Percentiles rank a stretch among this genome's conserved stretches.
phyloP scores from a whole-genome alignment of 2,113 vertebrate species.

The Microcebus jonahi region DNA sequence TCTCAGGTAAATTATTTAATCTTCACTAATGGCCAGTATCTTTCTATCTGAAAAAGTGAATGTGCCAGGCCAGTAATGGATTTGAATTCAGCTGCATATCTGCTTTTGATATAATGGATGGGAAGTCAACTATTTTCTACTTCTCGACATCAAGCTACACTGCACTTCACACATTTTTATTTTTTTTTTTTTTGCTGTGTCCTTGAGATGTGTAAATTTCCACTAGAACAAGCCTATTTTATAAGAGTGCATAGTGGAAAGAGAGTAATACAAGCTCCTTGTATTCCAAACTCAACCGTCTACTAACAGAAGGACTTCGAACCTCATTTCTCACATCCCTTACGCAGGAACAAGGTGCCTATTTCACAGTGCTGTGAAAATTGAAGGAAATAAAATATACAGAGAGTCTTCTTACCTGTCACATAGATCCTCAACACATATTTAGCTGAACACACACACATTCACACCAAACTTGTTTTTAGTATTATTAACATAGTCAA shows the following conservation, averaged over 20 bases:
- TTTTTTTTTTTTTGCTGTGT: neutral
- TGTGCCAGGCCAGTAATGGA: conserved; percentile 13
- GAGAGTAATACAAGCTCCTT: neutral
- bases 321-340: neutral
- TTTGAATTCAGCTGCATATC: conserved; percentile 44
- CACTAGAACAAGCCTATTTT: neutral
- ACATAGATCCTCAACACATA: neutral
- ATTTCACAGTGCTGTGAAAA: neutral
- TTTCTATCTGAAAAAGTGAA: conserved; percentile 43
- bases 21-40: conserved; percentile 56
- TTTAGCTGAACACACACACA: neutral
- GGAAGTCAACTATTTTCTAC: neutral
- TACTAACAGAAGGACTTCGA: neutral
- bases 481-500: conserved; percentile 33
- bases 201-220: conserved; percentile 25
- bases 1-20: conserved; percentile 67
- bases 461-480: neutral
- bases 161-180: neutral
- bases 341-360: neutral
- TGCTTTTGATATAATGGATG: conserved; percentile 42
- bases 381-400: neutral
- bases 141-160: neutral
- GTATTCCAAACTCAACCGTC: neutral
- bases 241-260: neutral
- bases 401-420: neutral